A percentile compares a stretch with the other conserved stretches of the same genome.
phyloP scores from a whole-genome alignment of 2,888 invertebrate genomes.

The Campopleginae sp. region DNA sequence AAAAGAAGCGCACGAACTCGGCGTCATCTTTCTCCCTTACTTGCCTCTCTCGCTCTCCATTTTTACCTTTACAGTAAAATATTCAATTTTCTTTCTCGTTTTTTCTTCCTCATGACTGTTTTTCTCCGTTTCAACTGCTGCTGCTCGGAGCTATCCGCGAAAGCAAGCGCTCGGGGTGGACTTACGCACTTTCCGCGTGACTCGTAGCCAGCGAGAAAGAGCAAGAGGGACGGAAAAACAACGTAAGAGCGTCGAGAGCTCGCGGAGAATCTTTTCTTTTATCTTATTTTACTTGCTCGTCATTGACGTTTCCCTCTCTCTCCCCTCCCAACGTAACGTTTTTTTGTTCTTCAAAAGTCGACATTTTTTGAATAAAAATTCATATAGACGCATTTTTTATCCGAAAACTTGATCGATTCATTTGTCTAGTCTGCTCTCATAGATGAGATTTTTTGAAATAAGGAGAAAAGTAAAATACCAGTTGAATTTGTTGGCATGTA shows the following conservation, averaged over 20 bases:
- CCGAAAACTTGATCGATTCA: not conserved
- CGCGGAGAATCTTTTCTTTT: conserved; percentile 45
- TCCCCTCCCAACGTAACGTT: conserved; percentile 32
- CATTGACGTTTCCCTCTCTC: conserved; percentile 30
- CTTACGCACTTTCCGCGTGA: conserved; percentile 63
- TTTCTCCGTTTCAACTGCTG: conserved; percentile 48
- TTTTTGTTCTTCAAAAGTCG: not conserved
- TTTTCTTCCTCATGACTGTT: conserved; percentile 48
- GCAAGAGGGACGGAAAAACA: conserved; percentile 35
- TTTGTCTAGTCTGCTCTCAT: not conserved
- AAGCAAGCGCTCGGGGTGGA: conserved; percentile 60
- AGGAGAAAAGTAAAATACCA: not conserved
- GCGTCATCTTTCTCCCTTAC: conserved; percentile 49
- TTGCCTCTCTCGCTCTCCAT: conserved; percentile 27
- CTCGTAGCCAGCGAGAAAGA: conserved; percentile 18
- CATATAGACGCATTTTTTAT: not conserved
- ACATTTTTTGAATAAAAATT: not conserved
- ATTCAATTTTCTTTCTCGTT: conserved; percentile 52
- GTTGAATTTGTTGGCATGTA: conserved; percentile 23
- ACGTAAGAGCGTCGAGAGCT: conserved; percentile 65
- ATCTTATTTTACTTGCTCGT: conserved; percentile 46
- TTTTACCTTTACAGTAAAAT: conserved; percentile 66
- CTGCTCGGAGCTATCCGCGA: conserved; percentile 48
- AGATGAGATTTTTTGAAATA: not conserved
- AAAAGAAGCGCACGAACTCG: conserved; percentile 72